Base-by-base conservation (phyloP, 2,797 vertebrate genomes). In the Myotis pilosus region DNA sequence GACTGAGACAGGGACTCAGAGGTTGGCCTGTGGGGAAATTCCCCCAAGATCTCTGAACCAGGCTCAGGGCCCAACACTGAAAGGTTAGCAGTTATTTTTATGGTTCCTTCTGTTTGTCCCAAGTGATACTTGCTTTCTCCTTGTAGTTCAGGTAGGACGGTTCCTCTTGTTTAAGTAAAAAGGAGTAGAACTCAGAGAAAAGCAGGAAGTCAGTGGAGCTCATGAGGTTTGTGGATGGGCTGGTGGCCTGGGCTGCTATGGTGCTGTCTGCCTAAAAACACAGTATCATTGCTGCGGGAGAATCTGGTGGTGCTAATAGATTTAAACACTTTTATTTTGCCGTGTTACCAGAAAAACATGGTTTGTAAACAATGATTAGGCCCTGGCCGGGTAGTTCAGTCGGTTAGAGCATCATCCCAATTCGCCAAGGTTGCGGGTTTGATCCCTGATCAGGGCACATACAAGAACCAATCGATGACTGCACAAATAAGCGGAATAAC, bases 191-290 rank as follows among this genome's bases (percentile, higher is more conserved):
- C 20, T 87, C 49, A 62, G 38, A 75, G 41, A n/a, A 33, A 64
- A 75, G 36, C 0, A 6, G 38, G 82, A 76, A 20, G 28, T 55
- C 71, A 33, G 19, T 41, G 36, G 2, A 17, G 89, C 41, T 79
- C 7, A 1, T 13, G 57, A 49, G 57, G 16, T 19, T 33, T 60
- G 53, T 49, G 5, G 23, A 7, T 7, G 3, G 3, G 68, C 41
- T 0, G 0, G 33, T 2, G 19, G 38, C 22, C 44, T 17, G 0
- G 17, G 41, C 51, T 33, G 1, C 60, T 25, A 4, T 33, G 44
- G 4, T 25, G n/a, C 30, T 53, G 22, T 25, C 51, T 28, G 23
- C 13, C 23, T 60, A 22, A 38, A 41, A 20, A 13, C 30, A 38
- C 1, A 7, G 1, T 19, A 6, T n/a, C 71, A 1, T 71, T 47